Conservation (phyloP, 2,888 invertebrate genomes). For the Colostygia pectinataria region DNA sequence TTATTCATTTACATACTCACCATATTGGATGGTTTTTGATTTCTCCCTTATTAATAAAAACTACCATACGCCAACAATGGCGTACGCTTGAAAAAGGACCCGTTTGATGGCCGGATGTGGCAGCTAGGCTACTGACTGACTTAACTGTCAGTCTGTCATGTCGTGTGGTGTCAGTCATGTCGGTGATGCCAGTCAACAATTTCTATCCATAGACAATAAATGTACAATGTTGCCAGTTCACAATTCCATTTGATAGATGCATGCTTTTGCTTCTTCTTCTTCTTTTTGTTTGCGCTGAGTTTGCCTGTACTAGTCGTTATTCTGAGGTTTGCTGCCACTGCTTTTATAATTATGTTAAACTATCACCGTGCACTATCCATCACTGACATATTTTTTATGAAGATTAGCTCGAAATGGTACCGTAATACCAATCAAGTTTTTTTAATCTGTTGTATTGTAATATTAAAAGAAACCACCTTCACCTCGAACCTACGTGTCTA, state of each 20-base stretch:
- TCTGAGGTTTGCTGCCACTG: too few relatives aligned
- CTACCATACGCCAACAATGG: constrained; percentile 94
- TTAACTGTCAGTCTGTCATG: constrained; percentile 1
- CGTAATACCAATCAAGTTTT: neutral
- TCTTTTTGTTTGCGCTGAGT: too few relatives aligned
- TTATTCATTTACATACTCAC: constrained; percentile 81
- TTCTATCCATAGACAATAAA: constrained; percentile 49
- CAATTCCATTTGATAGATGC: neutral
- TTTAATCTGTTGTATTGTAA: neutral
- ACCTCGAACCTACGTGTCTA: too few relatives aligned
- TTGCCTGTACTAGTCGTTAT: too few relatives aligned
- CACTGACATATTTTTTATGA: too few relatives aligned
- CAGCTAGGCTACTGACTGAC: constrained; percentile 22
- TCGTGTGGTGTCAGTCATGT: too few relatives aligned
- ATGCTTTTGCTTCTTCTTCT: too few relatives aligned
- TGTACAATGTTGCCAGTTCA: constrained; percentile 4
- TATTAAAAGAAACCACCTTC: too few relatives aligned
- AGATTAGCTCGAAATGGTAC: too few relatives aligned
- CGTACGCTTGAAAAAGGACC: constrained; percentile 92
- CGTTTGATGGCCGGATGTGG: constrained; percentile 70
- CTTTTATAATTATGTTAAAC: too few relatives aligned
- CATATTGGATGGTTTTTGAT: constrained; percentile 94
- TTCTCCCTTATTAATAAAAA: constrained; percentile 86
- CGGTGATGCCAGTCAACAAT: too few relatives aligned
- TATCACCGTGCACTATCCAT: too few relatives aligned